Evolutionary conservation across 2,888 invertebrate species (phyloP).

Genomic region (Habrosyne pyritoides): DNA sequence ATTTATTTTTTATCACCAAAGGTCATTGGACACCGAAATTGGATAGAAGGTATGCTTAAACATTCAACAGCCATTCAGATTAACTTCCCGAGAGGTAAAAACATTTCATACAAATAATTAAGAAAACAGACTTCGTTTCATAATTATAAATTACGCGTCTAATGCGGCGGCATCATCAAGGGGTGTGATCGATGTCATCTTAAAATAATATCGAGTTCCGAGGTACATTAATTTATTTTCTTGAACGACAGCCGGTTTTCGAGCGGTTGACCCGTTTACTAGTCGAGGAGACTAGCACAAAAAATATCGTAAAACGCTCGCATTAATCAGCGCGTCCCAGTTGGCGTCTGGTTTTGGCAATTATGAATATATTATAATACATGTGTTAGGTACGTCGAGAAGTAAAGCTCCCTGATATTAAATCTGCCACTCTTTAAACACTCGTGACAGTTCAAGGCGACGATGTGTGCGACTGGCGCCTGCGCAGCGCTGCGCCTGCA

Average conservation of each 20-base stretch:
- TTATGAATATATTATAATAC: slow-evolving; percentile 41
- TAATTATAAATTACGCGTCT: background rate
- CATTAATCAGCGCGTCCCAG: slow-evolving; percentile 57
- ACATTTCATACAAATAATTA: background rate
- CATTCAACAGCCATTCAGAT: background rate
- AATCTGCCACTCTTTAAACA: slow-evolving; percentile 65
- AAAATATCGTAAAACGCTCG: slow-evolving; percentile 50
- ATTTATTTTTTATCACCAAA: no score
- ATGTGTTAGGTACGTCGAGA: slow-evolving; percentile 1
- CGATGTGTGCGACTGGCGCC: slow-evolving; percentile 47
- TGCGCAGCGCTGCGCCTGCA: slow-evolving; percentile 19
- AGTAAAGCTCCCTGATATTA: slow-evolving; percentile 55
- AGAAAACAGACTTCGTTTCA: background rate
- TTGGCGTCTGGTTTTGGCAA: slow-evolving; percentile 67
- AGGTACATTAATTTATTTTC: slow-evolving; percentile 28
- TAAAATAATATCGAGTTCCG: slow-evolving; percentile 24
- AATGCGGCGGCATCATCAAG: slow-evolving; percentile 19
- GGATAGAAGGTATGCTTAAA: background rate
- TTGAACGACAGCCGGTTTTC: slow-evolving; percentile 47
- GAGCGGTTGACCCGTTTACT: slow-evolving; percentile 52
- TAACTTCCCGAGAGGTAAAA: background rate
- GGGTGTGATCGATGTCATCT: slow-evolving; percentile 29
- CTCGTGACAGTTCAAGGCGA: slow-evolving; percentile 69
- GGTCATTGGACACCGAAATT: background rate
- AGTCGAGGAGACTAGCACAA: slow-evolving; percentile 40